phyloP scores from a whole-genome alignment of 2,888 invertebrate genomes.

The Zele albiditarsus region DNA sequence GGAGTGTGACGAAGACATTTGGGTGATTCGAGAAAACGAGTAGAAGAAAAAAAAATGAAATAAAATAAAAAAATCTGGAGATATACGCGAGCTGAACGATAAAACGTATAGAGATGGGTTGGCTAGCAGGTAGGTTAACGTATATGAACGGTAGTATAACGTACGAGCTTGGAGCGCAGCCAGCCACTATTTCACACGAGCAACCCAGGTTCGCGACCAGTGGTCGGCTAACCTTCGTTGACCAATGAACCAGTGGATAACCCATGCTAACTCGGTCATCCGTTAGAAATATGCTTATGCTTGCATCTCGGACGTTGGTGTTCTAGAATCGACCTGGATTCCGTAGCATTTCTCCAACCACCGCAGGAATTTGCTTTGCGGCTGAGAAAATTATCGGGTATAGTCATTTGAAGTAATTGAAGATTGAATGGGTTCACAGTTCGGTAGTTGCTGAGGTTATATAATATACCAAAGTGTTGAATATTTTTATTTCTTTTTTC shows the following conservation, averaged over 20 bases:
- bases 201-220: slow-evolving; percentile 58
- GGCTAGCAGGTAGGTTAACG: slow-evolving; percentile 62
- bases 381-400: slow-evolving; percentile 1
- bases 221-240: slow-evolving; percentile 63
- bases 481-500: neutral
- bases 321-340: slow-evolving; percentile 31
- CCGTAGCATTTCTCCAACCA: slow-evolving; percentile 4
- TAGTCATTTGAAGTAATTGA: neutral
- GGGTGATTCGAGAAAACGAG: slow-evolving; percentile 46
- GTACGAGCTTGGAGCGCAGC: slow-evolving; percentile 69
- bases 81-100: slow-evolving; percentile 43
- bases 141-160: slow-evolving; percentile 67
- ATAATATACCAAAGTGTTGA: neutral
- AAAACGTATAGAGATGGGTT: slow-evolving; percentile 43
- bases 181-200: slow-evolving; percentile 69
- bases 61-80: slow-evolving; percentile 12
- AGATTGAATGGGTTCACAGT: neutral
- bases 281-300: slow-evolving; percentile 68
- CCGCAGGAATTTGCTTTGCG: slow-evolving; percentile 12
- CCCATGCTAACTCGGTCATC: slow-evolving; percentile 64
- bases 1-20: slow-evolving; percentile 44
- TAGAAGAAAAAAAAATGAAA: slow-evolving; percentile 33
- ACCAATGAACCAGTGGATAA: slow-evolving; percentile 69
- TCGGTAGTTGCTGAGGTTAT: neutral
- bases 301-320: slow-evolving; percentile 43